Evolutionary conservation across 2,888 invertebrate species (phyloP).

Genomic region (Drosophila colorata): DNA sequence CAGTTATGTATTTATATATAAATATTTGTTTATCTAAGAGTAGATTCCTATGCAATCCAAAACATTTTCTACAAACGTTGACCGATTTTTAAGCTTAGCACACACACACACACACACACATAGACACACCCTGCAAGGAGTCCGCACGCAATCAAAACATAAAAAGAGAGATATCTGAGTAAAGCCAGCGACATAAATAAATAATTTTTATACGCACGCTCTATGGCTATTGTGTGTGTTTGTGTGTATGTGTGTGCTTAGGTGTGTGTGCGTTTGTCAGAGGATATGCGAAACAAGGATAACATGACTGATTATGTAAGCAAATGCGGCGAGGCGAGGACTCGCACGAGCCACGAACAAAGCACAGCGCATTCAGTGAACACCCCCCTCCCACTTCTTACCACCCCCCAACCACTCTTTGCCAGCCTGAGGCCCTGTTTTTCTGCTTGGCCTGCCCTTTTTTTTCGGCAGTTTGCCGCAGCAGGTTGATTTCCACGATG

Average conservation of each 20-base stretch:
- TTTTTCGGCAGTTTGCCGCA: constrained; percentile 71
- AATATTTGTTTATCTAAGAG: neutral
- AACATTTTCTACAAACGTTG: constrained; percentile 26
- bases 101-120: constrained; percentile 18
- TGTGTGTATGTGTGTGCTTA: constrained; percentile 3
- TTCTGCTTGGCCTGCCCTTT: constrained; percentile 66
- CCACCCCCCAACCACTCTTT: neutral
- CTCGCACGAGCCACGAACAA: constrained; percentile 22
- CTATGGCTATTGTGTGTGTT: constrained; percentile 12
- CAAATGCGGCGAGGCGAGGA: constrained; percentile 50
- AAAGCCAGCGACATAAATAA: constrained; percentile 67
- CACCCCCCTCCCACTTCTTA: neutral
- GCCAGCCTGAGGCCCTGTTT: constrained; percentile 33
- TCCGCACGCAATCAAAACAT: constrained; percentile 63
- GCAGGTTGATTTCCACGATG: constrained; percentile 70
- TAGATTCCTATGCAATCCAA: constrained; percentile 14
- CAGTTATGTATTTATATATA: constrained; percentile 3
- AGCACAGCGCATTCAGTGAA: constrained; percentile 45
- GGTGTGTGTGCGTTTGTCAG: constrained; percentile 22
- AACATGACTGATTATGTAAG: constrained; percentile 83
- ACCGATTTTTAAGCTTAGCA: constrained; percentile 44
- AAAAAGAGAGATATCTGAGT: constrained; percentile 51
- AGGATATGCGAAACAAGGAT: constrained; percentile 69
- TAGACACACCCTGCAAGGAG: constrained; percentile 5
- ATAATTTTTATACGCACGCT: constrained; percentile 51